These are phyloP conservation scores for Galeruca laticollis DNA, from an alignment of 2,888 invertebrate genomes.

Conservation along the genomic window DNA sequence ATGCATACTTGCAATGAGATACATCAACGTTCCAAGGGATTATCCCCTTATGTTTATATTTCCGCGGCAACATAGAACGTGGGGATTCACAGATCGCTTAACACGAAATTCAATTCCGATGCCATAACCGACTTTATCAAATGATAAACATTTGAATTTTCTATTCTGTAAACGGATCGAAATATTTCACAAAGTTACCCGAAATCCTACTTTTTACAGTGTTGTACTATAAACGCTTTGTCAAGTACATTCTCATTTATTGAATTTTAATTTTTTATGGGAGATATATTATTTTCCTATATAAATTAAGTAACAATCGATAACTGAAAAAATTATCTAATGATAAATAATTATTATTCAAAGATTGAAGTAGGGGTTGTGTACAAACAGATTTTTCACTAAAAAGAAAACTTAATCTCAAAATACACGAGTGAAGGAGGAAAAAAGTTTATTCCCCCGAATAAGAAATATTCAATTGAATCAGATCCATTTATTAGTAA, in stretches of 20 bases:
- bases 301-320: too few relatives aligned
- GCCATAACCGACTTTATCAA: constrained; percentile 22
- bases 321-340: too few relatives aligned
- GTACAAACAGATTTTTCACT: too few relatives aligned
- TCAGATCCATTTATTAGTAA: too few relatives aligned
- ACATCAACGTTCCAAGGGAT: constrained; percentile 3
- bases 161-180: constrained; percentile 4
- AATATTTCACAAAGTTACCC: constrained; percentile 4
- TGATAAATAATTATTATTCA: too few relatives aligned
- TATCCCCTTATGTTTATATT: constrained; percentile 20
- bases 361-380: too few relatives aligned
- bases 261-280: background rate
- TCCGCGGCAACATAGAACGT: constrained; percentile 14
- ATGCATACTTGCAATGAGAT: background rate
- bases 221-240: background rate
- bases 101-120: constrained; percentile 16
- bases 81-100: constrained; percentile 20
- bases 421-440: too few relatives aligned
- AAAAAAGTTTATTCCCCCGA: too few relatives aligned
- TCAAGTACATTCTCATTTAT: background rate
- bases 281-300: background rate
- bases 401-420: too few relatives aligned
- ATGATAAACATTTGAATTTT: constrained; percentile 17
- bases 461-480: too few relatives aligned
- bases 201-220: background rate